Conservation (phyloP, 2,113 vertebrate genomes). For the Sebastes schlegelii region DNA sequence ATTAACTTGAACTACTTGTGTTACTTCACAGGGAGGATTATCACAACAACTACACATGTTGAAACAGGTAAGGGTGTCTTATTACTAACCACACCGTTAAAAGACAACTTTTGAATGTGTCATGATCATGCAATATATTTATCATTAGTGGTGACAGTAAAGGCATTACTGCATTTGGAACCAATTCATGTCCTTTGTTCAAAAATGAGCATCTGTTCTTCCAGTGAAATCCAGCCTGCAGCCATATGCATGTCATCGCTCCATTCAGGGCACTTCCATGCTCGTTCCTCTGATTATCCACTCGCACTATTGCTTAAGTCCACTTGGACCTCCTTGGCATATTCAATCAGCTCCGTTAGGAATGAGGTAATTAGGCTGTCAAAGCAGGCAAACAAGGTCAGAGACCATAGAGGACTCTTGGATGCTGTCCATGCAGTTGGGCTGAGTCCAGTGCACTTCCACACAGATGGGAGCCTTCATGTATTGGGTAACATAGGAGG, state of each 20-base stretch:
- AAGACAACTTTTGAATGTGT: not conserved
- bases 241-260: conserved; percentile 1
- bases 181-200: conserved; percentile 9
- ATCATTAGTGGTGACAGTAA: not conserved
- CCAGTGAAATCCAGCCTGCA: conserved; percentile 28
- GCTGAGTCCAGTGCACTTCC: conserved; percentile 12
- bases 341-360: conserved; percentile 47
- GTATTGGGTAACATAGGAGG: conserved; percentile 51
- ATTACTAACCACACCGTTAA: not conserved
- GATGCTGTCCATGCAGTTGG: conserved; percentile 25
- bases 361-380: conserved; percentile 61
- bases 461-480: conserved; percentile 38
- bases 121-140: not conserved
- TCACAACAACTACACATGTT: conserved; percentile 74
- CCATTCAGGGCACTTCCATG: not conserved
- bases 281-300: conserved; percentile 23
- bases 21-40: conserved; percentile 71
- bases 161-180: conserved; percentile 1
- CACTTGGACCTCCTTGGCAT: conserved; percentile 14
- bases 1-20: conserved; percentile 1
- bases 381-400: conserved; percentile 14
- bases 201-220: not conserved
- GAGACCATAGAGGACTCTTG: conserved; percentile 18
- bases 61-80: conserved; percentile 70
- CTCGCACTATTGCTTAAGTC: conserved; percentile 15